These are phyloP conservation scores for Fabriciana adippe DNA, from an alignment of 2,888 invertebrate genomes.

Conservation along the genomic window DNA sequence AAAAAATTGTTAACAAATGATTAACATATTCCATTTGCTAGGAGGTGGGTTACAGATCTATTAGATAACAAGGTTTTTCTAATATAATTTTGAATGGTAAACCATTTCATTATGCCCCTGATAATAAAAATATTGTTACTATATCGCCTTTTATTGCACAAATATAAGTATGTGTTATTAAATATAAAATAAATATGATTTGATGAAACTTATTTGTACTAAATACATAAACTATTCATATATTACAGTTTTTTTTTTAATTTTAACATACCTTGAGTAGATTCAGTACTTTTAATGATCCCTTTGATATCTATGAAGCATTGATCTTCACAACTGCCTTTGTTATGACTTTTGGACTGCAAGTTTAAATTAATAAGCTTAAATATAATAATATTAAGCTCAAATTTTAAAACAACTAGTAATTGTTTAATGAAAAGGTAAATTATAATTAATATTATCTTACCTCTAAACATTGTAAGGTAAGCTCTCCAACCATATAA, in stretches of 20 bases:
- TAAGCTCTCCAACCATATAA: slow-evolving; percentile 66
- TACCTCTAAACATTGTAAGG: slow-evolving; percentile 57
- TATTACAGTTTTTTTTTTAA: background rate
- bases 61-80: no score
- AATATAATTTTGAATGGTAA: no score
- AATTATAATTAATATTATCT: slow-evolving; percentile 7
- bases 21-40: no score
- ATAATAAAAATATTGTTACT: no score
- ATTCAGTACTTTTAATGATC: slow-evolving; percentile 52
- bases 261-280: slow-evolving; percentile 51
- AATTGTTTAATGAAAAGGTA: background rate
- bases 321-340: slow-evolving; percentile 42
- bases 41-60: no score
- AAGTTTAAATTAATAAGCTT: slow-evolving; percentile 11
- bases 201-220: no score
- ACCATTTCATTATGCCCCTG: no score
- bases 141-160: no score
- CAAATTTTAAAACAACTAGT: slow-evolving; percentile 11
- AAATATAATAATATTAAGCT: no score
- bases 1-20: background rate
- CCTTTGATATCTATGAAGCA: slow-evolving; percentile 60
- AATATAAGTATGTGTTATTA: no score
- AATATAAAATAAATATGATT: no score
- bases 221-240: no score
- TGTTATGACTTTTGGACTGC: slow-evolving; percentile 37